A percentile compares a stretch with the other conserved stretches of the same genome.
These are phyloP conservation scores for Aromia moschata DNA, from an alignment of 2,888 invertebrate genomes.

Conservation along the genomic window DNA sequence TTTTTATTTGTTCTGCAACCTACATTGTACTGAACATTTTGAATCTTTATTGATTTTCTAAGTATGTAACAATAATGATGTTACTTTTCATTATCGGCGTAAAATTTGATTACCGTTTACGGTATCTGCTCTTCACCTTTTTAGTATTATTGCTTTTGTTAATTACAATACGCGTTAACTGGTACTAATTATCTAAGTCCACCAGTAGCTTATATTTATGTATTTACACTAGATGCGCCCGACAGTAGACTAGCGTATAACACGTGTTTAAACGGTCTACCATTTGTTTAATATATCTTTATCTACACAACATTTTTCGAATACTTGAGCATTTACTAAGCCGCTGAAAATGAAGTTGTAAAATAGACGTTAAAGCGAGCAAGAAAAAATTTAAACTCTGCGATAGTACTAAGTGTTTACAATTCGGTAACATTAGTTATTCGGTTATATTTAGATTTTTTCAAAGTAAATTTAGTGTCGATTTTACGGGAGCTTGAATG, in stretches of 20 bases:
- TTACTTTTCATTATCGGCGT: too few relatives aligned
- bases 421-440: too few relatives aligned
- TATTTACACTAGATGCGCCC: slow-evolving; percentile 10
- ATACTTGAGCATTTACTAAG: slow-evolving; percentile 5
- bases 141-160: not conserved
- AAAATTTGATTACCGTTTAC: too few relatives aligned
- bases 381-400: not conserved
- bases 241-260: slow-evolving; percentile 3
- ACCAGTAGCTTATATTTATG: not conserved
- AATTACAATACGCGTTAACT: not conserved
- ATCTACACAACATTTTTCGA: slow-evolving; percentile 12
- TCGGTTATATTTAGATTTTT: too few relatives aligned
- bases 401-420: too few relatives aligned
- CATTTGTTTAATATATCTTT: slow-evolving; percentile 19
- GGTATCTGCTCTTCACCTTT: too few relatives aligned
- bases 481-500: too few relatives aligned
- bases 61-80: too few relatives aligned
- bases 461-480: too few relatives aligned
- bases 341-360: not conserved
- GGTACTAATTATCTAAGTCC: not conserved
- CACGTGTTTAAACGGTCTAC: slow-evolving; percentile 11
- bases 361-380: not conserved
- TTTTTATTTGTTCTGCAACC: too few relatives aligned
- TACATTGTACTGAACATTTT: too few relatives aligned
- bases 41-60: too few relatives aligned